phyloP scores from a whole-genome alignment of 2,113 vertebrate species.

The Suricata suricatta region DNA sequence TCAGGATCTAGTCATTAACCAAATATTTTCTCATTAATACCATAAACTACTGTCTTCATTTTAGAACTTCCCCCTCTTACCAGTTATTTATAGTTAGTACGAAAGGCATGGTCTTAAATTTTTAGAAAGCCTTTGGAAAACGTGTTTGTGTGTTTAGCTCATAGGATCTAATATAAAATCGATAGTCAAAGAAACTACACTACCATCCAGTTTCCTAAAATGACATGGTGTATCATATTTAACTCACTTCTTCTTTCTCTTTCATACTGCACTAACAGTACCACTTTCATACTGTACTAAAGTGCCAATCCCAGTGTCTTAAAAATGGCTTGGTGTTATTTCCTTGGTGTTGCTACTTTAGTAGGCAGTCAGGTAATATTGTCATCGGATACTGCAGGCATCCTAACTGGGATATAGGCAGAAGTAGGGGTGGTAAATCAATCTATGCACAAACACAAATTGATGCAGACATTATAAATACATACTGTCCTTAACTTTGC shows the following conservation, averaged over 20 bases:
- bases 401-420: slow-evolving; percentile 61
- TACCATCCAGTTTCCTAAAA: background rate
- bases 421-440: slow-evolving; percentile 50
- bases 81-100: background rate
- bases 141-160: background rate
- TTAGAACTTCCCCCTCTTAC: background rate
- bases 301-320: slow-evolving; percentile 52
- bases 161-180: slow-evolving; percentile 39
- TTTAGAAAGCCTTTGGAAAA: background rate
- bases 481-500: slow-evolving; percentile 16
- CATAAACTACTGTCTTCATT: background rate
- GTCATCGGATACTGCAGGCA: slow-evolving; percentile 71
- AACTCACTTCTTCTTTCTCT: slow-evolving; percentile 59
- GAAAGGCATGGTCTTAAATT: background rate
- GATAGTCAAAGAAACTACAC: background rate
- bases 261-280: slow-evolving; percentile 36
- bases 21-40: background rate
- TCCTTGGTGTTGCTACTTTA: slow-evolving; percentile 64
- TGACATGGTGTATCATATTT: slow-evolving; percentile 47
- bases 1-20: slow-evolving; percentile 9
- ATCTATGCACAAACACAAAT: slow-evolving; percentile 33
- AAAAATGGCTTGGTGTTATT: slow-evolving; percentile 53
- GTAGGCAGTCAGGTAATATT: slow-evolving; percentile 78
- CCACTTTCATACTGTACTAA: slow-evolving; percentile 43
- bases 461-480: background rate